phyloP scores from a whole-genome alignment of 2,113 vertebrate genomes.

The Acinonyx jubatus region DNA sequence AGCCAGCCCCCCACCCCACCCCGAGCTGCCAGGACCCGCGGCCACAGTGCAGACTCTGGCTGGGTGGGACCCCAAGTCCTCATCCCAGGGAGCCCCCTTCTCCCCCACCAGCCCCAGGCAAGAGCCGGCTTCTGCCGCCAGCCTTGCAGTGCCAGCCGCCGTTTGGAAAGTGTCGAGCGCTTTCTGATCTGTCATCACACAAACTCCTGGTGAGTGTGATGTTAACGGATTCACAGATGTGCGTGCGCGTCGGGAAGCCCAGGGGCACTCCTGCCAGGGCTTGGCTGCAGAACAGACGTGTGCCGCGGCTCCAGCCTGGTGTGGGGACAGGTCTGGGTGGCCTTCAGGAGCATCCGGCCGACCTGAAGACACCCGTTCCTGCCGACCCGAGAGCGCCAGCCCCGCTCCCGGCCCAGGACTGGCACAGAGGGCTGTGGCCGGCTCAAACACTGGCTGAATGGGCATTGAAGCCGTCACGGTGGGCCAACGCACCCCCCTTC shows the following conservation, averaged over 20 bases:
- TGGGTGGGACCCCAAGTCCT: not conserved
- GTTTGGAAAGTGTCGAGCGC: not conserved
- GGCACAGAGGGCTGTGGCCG: accelerated
- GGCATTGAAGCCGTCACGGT: accelerated
- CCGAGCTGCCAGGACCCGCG: accelerated
- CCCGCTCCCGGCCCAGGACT: not conserved
- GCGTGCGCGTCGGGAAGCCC: accelerated
- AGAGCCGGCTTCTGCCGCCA: not conserved
- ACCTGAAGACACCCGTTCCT: not conserved
- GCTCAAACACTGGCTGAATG: accelerated
- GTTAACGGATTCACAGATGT: not conserved
- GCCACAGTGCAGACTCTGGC: not conserved
- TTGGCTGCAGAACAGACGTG: accelerated
- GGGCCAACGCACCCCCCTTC: accelerated
- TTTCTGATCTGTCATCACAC: constrained; percentile 56
- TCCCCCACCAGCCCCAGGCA: not conserved
- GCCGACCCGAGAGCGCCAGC: not conserved
- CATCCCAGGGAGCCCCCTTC: accelerated
- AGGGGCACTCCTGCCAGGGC: not conserved
- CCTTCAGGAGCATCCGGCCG: accelerated
- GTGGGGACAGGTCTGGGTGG: accelerated
- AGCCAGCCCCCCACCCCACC: accelerated
- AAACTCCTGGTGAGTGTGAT: not conserved
- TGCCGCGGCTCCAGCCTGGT: not conserved
- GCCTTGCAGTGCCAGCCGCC: not conserved